Evolutionary conservation across 2,888 invertebrate genomes (phyloP), one percentile per base, ranked within the genome.

Genomic region (Acronicta leporina): DNA sequence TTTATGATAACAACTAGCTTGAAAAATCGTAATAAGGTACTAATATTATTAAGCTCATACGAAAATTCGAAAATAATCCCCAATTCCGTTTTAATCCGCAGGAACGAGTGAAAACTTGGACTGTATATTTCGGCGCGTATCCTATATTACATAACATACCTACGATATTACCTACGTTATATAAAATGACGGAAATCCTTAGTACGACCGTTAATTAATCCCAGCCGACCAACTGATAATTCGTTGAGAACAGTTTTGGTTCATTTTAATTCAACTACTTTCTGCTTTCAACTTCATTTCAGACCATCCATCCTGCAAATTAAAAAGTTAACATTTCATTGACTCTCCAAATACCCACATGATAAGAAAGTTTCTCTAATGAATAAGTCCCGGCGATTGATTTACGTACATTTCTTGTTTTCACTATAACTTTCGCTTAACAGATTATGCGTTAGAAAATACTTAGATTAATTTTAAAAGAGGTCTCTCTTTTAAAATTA

Each of bases 191-290:
- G 10, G 54, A 58, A 74, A 72, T 66, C 44, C 62, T 40, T 47
- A 33, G 35, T 42, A 49, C 49, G 51, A 53, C 46, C 58, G 42
- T 60, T 60, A 66, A 75, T 72, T 64, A 68, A 66, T 68, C 60
- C 53, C 33, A 49, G 38, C 58, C 35, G 60, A 63, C 63, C 20
- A 55, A 57, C 64, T 57, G 52, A 50, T 45, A 49, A 64, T 57
- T 66, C 67, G 42, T 35, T 38, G 41, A 44, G 33, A 60, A 25
- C 33, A 51, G 48, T 61, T 59, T 38, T 16, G 44, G 46, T 47
- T 49, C 52, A 44, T 61, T 64, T 56, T 60, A 69, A 59, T 59
- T 56, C 25, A 30, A 49, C 55, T 58, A 67, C 62, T 57, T 57
- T 50, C 16, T 38, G 52, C 35, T 20, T 30, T 38, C 14, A 47